phyloP scores from a whole-genome alignment of 2,113 vertebrate genomes.

The Sitta europaea region DNA sequence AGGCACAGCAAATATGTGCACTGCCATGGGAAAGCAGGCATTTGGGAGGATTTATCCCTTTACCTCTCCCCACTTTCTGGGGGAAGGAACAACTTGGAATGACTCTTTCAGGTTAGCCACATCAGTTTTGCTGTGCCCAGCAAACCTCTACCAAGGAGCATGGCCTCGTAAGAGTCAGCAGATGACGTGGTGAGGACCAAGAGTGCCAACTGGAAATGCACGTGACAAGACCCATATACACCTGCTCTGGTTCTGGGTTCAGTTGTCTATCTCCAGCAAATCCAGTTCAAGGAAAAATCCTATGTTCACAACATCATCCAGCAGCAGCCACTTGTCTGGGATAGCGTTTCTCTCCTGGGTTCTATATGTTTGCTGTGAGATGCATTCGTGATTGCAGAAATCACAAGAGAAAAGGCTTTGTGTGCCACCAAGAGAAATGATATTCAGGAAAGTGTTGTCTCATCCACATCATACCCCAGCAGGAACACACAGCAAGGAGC shows the following conservation, averaged over 20 bases:
- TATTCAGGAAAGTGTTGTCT: not conserved
- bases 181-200: not conserved
- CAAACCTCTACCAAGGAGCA: not conserved
- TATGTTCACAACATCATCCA: not conserved
- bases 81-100: not conserved
- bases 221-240: rapidly evolving
- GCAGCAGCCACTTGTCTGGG: not conserved
- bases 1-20: rapidly evolving
- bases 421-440: not conserved
- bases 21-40: not conserved
- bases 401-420: not conserved
- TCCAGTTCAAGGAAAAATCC: not conserved
- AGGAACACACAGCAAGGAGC: not conserved
- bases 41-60: not conserved
- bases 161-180: not conserved
- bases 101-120: not conserved
- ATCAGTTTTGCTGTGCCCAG: not conserved
- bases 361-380: not conserved
- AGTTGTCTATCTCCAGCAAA: not conserved
- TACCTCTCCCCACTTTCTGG: not conserved
- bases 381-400: not conserved
- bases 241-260: not conserved
- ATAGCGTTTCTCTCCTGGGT: not conserved
- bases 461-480: not conserved
- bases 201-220: not conserved